Base-by-base conservation (phyloP, 2,113 vertebrate species). In the Nerophis lumbriciformis region DNA sequence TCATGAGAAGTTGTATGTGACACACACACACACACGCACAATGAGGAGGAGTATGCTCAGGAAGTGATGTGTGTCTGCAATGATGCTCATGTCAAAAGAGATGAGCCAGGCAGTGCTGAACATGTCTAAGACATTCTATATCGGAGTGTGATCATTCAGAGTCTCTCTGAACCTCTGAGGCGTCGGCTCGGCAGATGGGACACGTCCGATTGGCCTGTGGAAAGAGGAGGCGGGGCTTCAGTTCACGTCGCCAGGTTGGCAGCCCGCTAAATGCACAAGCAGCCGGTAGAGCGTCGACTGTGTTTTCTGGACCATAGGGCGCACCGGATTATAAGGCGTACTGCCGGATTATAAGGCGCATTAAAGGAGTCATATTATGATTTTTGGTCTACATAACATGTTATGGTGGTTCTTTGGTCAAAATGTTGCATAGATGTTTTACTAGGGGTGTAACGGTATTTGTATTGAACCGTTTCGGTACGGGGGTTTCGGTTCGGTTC, bases 151-250 rank as follows among this genome's bases (percentile, higher is more conserved):
- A 89, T 99, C 92, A 98, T 92, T 99, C 97, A 1, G 95, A 97
- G 92, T 99, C 96, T 86, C 96, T 92, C 88, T 98, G 97, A 63
- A 98, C 94, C 90, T 98, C 97, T 0, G 95, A 98, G 75, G 97
- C 95, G 66, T 99, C 97, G 39, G 97, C 97, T 86, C 97, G 90
- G 78, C 97, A 99, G 83, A 99, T 99, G 1, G 97, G 97, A 82
- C 97, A 99, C 53, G 97, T 99, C 80, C 97, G 94, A 88, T 99
- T 99, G 63, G 94, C 96, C 97, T 98, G 80, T 53, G 75, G 68
- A 37, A 15, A 37, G 64, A 4, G 64, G 56, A 58, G 10, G 45
- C 36, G 54, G 2, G 2, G 9, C 1, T 35, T 60, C 28, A 48
- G 8, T 35, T 48, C 21, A 60, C 8, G 0, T 28, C 2, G 28